These are phyloP conservation scores for Gryon sp. DNA, from an alignment of 1,140 invertebrate species.

Conservation along the genomic window DNA sequence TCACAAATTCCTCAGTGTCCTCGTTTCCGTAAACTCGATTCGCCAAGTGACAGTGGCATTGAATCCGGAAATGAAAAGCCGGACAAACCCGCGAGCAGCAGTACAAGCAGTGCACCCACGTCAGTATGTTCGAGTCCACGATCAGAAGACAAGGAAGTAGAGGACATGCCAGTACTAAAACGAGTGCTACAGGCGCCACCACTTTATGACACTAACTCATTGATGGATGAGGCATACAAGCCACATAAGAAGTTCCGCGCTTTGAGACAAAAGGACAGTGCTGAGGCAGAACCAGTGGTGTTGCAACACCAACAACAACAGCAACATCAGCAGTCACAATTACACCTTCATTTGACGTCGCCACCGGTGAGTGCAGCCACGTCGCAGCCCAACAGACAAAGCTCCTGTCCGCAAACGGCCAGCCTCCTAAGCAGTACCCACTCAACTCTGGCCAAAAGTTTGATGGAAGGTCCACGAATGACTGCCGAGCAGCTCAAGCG, in stretches of 20 bases:
- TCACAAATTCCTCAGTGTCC: slow-evolving; percentile 79
- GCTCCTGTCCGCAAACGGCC: slow-evolving; percentile 72
- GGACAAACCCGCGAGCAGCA: slow-evolving; percentile 84
- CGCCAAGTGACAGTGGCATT: slow-evolving; percentile 94
- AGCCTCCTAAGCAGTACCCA: slow-evolving; percentile 88
- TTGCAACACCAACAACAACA: slow-evolving; percentile 74
- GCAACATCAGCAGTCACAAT: slow-evolving; percentile 72
- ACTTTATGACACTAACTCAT: slow-evolving; percentile 90
- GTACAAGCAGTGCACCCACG: slow-evolving; percentile 85
- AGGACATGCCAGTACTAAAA: slow-evolving; percentile 96
- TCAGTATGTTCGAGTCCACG: slow-evolving; percentile 91
- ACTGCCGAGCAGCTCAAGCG: slow-evolving; percentile 93
- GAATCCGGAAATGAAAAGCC: slow-evolving; percentile 93
- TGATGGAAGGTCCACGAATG: slow-evolving; percentile 93
- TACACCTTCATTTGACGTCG: slow-evolving; percentile 79
- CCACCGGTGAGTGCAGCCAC: slow-evolving; percentile 58
- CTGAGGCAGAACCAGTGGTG: slow-evolving; percentile 85
- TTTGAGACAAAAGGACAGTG: slow-evolving; percentile 87
- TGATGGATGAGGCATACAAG: slow-evolving; percentile 97
- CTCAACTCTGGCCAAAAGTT: slow-evolving; percentile 90
- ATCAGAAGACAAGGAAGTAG: slow-evolving; percentile 91
- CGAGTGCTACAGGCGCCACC: slow-evolving; percentile 94
- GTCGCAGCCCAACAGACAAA: slow-evolving; percentile 64
- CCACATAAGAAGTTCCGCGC: slow-evolving; percentile 96
- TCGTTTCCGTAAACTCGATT: slow-evolving; percentile 90